Evolutionary conservation across 1,140 invertebrate genomes (phyloP).

Genomic region (Steinernema feltiae): DNA sequence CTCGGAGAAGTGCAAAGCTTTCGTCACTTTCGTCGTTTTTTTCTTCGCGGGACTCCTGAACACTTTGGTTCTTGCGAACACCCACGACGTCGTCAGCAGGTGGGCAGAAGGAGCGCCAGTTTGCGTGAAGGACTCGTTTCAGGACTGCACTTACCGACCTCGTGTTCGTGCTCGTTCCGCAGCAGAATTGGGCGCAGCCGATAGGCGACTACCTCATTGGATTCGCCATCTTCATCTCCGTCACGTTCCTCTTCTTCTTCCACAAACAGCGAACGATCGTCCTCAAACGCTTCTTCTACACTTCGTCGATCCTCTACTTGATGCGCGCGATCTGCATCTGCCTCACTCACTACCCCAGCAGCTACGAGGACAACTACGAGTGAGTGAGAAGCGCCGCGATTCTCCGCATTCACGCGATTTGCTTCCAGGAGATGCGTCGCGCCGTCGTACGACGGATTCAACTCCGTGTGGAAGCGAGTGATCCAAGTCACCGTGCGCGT

Average conservation of each 20-base stretch:
- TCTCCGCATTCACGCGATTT: background rate
- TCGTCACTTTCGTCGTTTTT: background rate
- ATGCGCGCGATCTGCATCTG: constrained; percentile 22
- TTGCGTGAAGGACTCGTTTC: background rate
- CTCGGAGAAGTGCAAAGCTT: background rate
- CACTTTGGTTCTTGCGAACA: background rate
- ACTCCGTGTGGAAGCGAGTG: constrained; percentile 10
- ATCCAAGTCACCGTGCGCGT: background rate
- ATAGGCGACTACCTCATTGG: constrained; percentile 18
- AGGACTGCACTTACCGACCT: constrained; percentile 26
- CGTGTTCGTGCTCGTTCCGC: constrained; percentile 17
- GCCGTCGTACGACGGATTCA: background rate
- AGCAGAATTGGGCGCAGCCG: background rate
- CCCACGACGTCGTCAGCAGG: background rate
- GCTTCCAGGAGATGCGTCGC: constrained; percentile 13
- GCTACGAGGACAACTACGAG: constrained; percentile 25
- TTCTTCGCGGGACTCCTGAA: background rate
- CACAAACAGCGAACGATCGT: constrained; percentile 35
- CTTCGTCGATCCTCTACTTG: constrained; percentile 18
- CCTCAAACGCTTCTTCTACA: constrained; percentile 25
- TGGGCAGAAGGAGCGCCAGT: background rate
- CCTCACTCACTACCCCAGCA: constrained; percentile 26
- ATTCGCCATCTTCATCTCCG: background rate
- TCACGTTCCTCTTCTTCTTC: constrained; percentile 24
- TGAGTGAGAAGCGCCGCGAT: constrained; percentile 11